Evolutionary conservation across 53 echinoderm and acorn worm genomes (phyloP).

Genomic region (Crossaster papposus): DNA sequence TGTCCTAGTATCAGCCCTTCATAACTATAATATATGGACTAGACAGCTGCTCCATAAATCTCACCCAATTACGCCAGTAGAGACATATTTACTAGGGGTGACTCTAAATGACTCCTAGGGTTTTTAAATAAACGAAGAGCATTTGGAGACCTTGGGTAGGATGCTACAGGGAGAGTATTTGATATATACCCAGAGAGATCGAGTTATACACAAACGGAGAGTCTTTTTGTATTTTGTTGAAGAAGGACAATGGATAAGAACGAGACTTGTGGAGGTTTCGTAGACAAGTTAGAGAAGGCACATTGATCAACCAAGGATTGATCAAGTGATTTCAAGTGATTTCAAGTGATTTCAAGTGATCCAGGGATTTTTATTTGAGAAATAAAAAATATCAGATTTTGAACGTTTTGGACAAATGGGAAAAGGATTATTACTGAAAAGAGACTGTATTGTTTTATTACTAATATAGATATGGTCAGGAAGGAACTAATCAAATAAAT

Average conservation of each 20-base stretch:
- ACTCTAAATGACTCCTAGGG: neutral
- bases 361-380: neutral
- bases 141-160: neutral
- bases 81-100: slow-evolving; percentile 49
- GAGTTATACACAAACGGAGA: neutral
- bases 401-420: no score
- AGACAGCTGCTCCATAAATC: slow-evolving; percentile 51
- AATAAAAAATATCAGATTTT: no score
- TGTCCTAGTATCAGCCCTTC: slow-evolving; percentile 15
- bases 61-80: slow-evolving; percentile 49
- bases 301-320: neutral
- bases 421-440: no score
- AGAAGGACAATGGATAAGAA: neutral
- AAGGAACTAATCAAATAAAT: no score
- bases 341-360: neutral
- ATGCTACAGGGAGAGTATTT: neutral
- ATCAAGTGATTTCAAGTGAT: no score
- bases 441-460: no score
- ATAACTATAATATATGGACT: slow-evolving; percentile 54
- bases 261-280: neutral
- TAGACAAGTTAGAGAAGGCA: neutral
- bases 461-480: no score
- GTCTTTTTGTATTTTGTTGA: neutral
- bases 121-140: slow-evolving; percentile 8
- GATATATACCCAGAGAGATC: neutral